Percentiles rank a stretch among this genome's conserved stretches.
phyloP scores from a whole-genome alignment of 2,797 vertebrate species.

The Rhabdophis nuchalis region DNA sequence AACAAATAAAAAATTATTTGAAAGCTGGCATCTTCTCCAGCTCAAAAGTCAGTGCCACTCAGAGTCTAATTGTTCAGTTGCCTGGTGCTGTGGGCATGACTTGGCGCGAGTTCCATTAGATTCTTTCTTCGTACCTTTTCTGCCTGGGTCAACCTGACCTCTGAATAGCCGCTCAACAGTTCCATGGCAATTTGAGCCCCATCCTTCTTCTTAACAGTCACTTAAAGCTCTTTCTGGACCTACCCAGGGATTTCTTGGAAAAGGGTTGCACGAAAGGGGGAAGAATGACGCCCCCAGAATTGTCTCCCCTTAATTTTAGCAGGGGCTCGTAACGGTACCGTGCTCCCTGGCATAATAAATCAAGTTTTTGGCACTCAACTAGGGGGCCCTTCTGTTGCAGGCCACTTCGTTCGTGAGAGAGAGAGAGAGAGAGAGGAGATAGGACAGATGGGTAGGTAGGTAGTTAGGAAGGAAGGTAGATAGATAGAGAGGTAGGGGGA shows the following conservation, averaged over 20 bases:
- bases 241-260: not conserved
- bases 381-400: too few relatives aligned
- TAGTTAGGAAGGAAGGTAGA: too few relatives aligned
- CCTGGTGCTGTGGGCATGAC: not conserved
- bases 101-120: not conserved
- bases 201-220: not conserved
- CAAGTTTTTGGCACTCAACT: not conserved
- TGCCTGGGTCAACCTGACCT: not conserved
- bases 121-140: not conserved
- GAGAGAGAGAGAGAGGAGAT: too few relatives aligned
- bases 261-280: not conserved
- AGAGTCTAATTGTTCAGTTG: not conserved
- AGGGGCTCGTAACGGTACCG: conserved; percentile 40
- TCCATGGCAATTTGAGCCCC: not conserved
- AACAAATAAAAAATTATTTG: not conserved
- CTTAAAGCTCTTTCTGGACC: not conserved
- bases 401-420: too few relatives aligned
- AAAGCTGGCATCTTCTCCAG: not conserved
- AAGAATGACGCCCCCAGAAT: not conserved
- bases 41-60: not conserved
- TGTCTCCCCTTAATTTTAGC: conserved; percentile 47
- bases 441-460: too few relatives aligned
- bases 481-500: too few relatives aligned
- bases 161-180: too few relatives aligned
- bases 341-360: conserved; percentile 45